A percentile compares a stretch with the other conserved stretches of the same genome.
These are phyloP conservation scores for Neotoma lepida DNA, from an alignment of 2,113 vertebrate species.

Conservation along the genomic window DNA sequence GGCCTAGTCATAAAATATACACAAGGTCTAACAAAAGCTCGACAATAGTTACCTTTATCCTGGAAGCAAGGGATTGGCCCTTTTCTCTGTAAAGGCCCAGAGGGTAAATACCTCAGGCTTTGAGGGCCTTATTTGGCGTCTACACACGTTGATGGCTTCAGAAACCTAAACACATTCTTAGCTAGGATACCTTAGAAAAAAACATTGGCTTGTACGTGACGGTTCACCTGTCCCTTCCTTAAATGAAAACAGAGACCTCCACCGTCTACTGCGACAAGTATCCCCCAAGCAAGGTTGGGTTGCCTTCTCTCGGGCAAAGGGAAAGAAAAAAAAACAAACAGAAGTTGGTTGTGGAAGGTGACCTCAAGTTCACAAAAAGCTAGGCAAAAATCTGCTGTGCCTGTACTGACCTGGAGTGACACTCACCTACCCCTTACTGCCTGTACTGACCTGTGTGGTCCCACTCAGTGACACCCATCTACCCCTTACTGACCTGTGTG, in stretches of 20 bases:
- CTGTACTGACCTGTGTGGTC: not conserved
- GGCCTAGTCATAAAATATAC: conserved; percentile 22
- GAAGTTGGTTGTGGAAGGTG: not conserved
- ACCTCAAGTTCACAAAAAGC: not conserved
- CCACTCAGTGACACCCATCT: no score
- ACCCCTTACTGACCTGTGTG: not conserved
- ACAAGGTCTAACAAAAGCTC: not conserved
- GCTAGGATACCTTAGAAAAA: not conserved
- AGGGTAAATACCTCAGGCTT: not conserved
- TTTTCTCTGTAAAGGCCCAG: not conserved
- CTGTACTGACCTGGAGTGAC: not conserved
- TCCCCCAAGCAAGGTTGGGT: not conserved
- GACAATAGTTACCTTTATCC: not conserved
- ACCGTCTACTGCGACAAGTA: not conserved
- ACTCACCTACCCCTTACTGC: not conserved
- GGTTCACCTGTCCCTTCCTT: not conserved
- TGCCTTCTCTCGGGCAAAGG: not conserved
- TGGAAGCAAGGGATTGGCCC: not conserved
- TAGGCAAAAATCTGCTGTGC: not conserved
- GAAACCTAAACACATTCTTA: not conserved
- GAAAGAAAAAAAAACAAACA: not conserved
- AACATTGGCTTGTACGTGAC: rapidly evolving
- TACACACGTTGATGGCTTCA: not conserved
- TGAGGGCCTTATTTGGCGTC: not conserved
- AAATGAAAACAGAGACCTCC: not conserved